Conservation (phyloP, 1,140 invertebrate genomes). For the Drosophila varians region DNA sequence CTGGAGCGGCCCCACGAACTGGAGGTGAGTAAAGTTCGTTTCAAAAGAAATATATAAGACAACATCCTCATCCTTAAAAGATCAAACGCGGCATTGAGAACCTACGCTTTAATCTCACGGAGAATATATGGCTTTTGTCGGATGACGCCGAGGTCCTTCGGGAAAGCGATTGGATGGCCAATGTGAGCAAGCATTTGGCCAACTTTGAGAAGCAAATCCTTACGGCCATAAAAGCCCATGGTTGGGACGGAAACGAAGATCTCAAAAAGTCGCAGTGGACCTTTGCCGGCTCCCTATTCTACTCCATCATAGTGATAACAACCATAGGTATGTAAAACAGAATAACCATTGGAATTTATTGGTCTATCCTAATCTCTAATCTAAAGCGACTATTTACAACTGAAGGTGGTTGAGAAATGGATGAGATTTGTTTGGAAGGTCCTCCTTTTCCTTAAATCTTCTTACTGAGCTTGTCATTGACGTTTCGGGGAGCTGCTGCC, state of each 20-base stretch:
- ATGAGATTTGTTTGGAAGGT: not conserved
- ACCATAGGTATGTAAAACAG: constrained; percentile 91
- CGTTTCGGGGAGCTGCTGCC: constrained; percentile 17
- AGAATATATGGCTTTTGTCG: constrained; percentile 92
- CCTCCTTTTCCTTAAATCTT: constrained; percentile 35
- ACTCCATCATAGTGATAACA: constrained; percentile 98
- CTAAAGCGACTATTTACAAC: constrained; percentile 37
- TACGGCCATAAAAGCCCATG: constrained; percentile 92
- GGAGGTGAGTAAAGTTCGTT: constrained; percentile 85
- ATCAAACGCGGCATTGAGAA: constrained; percentile 91
- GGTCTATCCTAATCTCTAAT: constrained; percentile 35
- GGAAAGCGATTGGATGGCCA: constrained; percentile 72
- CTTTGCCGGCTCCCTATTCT: constrained; percentile 95
- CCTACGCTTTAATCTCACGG: constrained; percentile 89
- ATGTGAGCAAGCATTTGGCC: constrained; percentile 79
- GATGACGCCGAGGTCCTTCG: constrained; percentile 78
- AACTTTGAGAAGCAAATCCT: constrained; percentile 93
- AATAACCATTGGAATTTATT: constrained; percentile 28
- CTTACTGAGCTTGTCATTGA: constrained; percentile 73
- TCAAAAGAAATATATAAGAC: not conserved
- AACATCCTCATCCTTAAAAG: constrained; percentile 79
- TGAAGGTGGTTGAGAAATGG: not conserved
- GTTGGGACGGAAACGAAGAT: constrained; percentile 96
- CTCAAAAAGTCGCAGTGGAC: constrained; percentile 92
- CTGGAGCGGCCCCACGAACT: constrained; percentile 91